Percentiles rank a stretch among this genome's conserved stretches.
phyloP scores from a whole-genome alignment of 2,113 vertebrate species.

The Gymnogyps californianus region DNA sequence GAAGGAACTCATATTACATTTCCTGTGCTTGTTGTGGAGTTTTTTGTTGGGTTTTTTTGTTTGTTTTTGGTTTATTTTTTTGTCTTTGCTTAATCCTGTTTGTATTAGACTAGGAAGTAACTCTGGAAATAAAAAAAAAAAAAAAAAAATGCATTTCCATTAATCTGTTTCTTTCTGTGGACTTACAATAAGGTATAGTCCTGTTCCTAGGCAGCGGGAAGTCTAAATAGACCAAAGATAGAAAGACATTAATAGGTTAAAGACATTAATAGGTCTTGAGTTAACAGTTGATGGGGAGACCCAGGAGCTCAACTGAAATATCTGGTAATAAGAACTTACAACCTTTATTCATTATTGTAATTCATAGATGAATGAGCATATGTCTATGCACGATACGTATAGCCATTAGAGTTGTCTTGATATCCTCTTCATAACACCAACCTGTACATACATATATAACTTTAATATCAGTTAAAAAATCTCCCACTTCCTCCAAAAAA shows the following conservation, averaged over 20 bases:
- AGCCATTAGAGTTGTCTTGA: background rate
- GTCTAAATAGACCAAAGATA: background rate
- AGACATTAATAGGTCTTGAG: too few species aligned
- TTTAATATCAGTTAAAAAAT: background rate
- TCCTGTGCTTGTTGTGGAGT: background rate
- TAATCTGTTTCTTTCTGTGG: background rate
- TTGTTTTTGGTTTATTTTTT: too few species aligned
- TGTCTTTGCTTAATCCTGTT: background rate
- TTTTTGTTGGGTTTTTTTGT: too few species aligned
- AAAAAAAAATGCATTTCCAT: background rate
- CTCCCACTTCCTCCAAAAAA: background rate
- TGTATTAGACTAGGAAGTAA: background rate
- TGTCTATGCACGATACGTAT: background rate
- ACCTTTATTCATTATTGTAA: background rate
- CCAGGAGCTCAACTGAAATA: background rate
- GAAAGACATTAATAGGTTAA: background rate
- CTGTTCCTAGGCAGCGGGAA: background rate
- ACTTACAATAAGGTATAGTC: background rate
- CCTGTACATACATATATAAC: fast-evolving
- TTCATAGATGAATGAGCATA: background rate
- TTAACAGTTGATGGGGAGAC: background rate
- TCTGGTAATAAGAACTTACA: background rate
- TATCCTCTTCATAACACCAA: background rate
- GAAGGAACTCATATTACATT: background rate
- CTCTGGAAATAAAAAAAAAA: background rate